phyloP scores from a whole-genome alignment of 2,797 vertebrate species.

The Falco peregrinus region DNA sequence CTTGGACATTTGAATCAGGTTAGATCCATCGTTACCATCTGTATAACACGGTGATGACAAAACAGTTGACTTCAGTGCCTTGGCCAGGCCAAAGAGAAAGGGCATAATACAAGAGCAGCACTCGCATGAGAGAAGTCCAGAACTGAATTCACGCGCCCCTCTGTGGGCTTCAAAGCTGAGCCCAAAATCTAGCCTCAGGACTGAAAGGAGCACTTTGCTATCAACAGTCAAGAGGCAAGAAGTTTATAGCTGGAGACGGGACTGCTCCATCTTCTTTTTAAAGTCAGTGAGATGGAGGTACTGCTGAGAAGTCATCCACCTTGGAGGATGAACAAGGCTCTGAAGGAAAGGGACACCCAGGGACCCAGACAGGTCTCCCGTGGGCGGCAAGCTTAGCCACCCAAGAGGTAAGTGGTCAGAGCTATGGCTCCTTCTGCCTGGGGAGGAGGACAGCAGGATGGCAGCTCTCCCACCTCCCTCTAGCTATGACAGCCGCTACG shows the following conservation, averaged over 20 bases:
- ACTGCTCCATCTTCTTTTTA: constrained; percentile 18
- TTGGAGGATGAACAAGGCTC: not conserved
- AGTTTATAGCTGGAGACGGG: not conserved
- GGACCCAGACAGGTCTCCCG: not conserved
- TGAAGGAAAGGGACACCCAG: not conserved
- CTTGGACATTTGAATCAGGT: constrained; percentile 92
- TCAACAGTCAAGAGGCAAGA: not conserved
- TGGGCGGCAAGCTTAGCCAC: not conserved
- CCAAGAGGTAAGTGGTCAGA: not conserved
- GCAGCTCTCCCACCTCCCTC: not conserved
- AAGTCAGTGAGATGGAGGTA: not conserved
- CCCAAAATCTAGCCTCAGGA: not conserved
- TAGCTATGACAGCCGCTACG: not conserved
- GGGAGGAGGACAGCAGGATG: not conserved
- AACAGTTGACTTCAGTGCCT: constrained; percentile 76
- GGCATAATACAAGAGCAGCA: constrained; percentile 40
- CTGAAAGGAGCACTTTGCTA: not conserved
- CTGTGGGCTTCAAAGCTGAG: not conserved
- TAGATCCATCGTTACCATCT: constrained; percentile 93
- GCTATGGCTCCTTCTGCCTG: not conserved
- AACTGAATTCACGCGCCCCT: not conserved
- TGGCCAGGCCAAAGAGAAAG: constrained; percentile 13
- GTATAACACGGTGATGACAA: constrained; percentile 83
- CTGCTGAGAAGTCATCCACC: not conserved
- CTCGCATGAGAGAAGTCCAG: not conserved